Evolutionary conservation across 2,888 invertebrate species (phyloP).

Genomic region (Orchesella flavescens): DNA sequence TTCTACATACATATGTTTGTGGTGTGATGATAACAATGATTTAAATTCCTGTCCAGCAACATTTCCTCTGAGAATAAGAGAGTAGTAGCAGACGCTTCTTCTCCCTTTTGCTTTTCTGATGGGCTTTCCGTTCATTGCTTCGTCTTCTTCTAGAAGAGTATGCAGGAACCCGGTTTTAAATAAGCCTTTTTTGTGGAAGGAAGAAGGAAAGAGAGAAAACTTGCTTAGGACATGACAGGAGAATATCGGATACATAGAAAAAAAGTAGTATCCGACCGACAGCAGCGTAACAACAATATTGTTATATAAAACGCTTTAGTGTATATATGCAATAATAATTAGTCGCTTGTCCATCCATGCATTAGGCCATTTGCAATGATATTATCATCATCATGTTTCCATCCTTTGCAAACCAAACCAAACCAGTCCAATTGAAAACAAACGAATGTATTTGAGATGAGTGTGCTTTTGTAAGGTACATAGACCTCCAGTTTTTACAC

Average conservation of each 20-base stretch:
- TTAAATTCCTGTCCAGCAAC: slow-evolving; percentile 65
- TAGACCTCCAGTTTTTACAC: slow-evolving; percentile 53
- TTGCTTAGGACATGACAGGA: slow-evolving; percentile 12
- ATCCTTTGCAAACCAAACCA: not conserved
- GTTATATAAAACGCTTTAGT: not conserved
- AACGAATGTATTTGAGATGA: not conserved
- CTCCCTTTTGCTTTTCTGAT: not conserved
- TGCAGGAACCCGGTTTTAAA: slow-evolving; percentile 40
- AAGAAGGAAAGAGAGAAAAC: slow-evolving; percentile 54
- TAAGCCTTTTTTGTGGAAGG: slow-evolving; percentile 42
- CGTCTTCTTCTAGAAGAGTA: not conserved
- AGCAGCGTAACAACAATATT: not conserved
- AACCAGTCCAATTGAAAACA: slow-evolving; percentile 27
- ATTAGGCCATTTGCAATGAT: not conserved
- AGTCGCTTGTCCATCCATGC: slow-evolving; percentile 14
- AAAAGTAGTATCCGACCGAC: too few relatives aligned
- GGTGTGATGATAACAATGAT: slow-evolving; percentile 55
- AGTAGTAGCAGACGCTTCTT: slow-evolving; percentile 29
- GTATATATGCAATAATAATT: slow-evolving; percentile 46
- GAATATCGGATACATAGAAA: too few relatives aligned
- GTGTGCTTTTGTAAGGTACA: slow-evolving; percentile 32
- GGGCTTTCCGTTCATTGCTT: slow-evolving; percentile 53
- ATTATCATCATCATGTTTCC: not conserved
- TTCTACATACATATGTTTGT: not conserved
- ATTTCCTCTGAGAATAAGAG: slow-evolving; percentile 40